phyloP scores from a whole-genome alignment of 2,797 vertebrate genomes.

The Hypotaenidia okinawae region DNA sequence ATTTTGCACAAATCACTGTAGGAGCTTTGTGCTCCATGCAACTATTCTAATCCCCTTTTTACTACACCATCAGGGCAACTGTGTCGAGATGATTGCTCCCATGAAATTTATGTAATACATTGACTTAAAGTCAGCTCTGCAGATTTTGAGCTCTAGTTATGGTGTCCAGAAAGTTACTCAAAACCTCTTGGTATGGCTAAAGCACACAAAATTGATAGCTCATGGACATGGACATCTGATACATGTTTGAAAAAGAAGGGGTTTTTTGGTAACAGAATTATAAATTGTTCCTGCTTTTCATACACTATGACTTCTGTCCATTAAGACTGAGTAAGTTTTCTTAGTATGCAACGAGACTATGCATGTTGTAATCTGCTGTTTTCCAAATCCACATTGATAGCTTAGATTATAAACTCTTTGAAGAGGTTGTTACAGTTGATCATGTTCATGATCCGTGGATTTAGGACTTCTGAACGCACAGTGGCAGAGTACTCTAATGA shows the following conservation, averaged over 20 bases:
- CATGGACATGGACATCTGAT: neutral
- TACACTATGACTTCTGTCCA: neutral
- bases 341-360: neutral
- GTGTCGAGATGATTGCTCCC: neutral
- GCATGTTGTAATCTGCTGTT: neutral
- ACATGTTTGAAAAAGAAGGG: accelerated
- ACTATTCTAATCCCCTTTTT: neutral
- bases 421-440: neutral
- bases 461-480: neutral
- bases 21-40: neutral
- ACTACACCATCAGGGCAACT: neutral
- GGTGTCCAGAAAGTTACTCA: neutral
- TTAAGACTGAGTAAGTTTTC: neutral
- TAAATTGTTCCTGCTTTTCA: neutral
- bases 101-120: neutral
- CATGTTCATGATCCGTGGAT: neutral
- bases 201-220: neutral
- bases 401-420: neutral
- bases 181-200: neutral
- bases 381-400: neutral
- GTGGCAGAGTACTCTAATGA: neutral
- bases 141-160: neutral
- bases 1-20: neutral
- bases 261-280: neutral
- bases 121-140: neutral